Conservation (phyloP, 1,140 invertebrate species). For the Cataglyphis hispanica region DNA sequence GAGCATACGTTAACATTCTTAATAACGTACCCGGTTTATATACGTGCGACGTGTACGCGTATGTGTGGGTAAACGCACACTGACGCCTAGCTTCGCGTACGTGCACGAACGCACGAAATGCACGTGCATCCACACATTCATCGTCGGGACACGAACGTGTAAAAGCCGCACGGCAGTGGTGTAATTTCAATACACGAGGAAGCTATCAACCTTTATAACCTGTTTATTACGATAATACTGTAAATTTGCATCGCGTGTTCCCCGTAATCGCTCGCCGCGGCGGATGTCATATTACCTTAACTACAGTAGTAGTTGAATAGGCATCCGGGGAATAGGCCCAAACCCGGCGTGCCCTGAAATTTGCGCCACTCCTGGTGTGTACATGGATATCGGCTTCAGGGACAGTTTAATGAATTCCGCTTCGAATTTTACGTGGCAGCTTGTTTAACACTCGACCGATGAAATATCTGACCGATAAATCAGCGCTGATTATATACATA, state of each 20-base stretch:
- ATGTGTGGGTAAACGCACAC: neutral
- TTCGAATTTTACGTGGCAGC: slow-evolving; percentile 41
- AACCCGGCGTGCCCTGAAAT: slow-evolving; percentile 66
- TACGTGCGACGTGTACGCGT: slow-evolving; percentile 32
- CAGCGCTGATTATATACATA: neutral
- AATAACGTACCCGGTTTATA: slow-evolving; percentile 75
- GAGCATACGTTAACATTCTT: slow-evolving; percentile 83
- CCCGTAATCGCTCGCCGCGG: slow-evolving; percentile 73
- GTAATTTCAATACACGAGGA: slow-evolving; percentile 78
- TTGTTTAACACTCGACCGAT: slow-evolving; percentile 23
- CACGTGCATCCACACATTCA: neutral
- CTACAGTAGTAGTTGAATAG: slow-evolving; percentile 74
- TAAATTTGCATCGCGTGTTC: slow-evolving; percentile 80
- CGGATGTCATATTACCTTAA: slow-evolving; percentile 78
- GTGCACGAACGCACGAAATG: neutral
- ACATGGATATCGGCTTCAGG: slow-evolving; percentile 64
- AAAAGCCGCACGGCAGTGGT: slow-evolving; percentile 65
- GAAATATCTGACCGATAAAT: slow-evolving; percentile 37
- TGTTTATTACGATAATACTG: slow-evolving; percentile 82
- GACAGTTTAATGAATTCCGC: slow-evolving; percentile 67
- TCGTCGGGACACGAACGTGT: slow-evolving; percentile 24
- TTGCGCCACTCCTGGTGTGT: slow-evolving; percentile 37
- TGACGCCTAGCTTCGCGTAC: neutral
- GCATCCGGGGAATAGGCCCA: slow-evolving; percentile 73
- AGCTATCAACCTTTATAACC: slow-evolving; percentile 81